A percentile compares a stretch with the other conserved stretches of the same genome.
Conservation (phyloP, 1,140 invertebrate species). For the Drosophila ironensis region DNA sequence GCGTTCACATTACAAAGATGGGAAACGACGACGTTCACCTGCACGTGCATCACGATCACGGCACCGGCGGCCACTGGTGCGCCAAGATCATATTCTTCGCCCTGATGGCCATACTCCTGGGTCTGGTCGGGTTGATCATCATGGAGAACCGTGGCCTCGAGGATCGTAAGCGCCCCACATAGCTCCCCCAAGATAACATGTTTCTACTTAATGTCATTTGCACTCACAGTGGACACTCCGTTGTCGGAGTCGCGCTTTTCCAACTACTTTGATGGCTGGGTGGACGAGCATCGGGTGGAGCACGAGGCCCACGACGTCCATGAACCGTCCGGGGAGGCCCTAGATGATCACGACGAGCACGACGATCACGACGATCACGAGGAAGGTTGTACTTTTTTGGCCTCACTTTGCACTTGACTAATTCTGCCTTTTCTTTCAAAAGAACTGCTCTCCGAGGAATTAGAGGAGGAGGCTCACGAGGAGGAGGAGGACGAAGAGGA, state of each 20-base stretch:
- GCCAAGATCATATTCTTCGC: conserved; percentile 91
- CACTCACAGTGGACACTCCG: conserved; percentile 86
- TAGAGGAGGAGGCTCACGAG: conserved; percentile 54
- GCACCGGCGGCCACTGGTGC: conserved; percentile 90
- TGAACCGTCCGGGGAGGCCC: conserved; percentile 70
- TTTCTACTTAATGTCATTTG: background rate
- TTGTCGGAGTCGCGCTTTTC: conserved; percentile 88
- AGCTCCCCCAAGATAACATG: background rate
- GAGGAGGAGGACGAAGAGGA: conserved; percentile 31
- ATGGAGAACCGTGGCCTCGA: conserved; percentile 89
- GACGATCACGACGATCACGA: conserved; percentile 74
- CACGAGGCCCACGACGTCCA: conserved; percentile 82
- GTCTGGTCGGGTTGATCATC: conserved; percentile 89
- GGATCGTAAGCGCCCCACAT: conserved; percentile 85
- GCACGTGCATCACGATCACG: conserved; percentile 88
- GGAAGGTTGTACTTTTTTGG: conserved; percentile 30
- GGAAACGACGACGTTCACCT: conserved; percentile 84
- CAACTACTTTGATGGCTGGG: conserved; percentile 89
- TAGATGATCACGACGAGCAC: conserved; percentile 74
- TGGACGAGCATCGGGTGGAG: conserved; percentile 86
- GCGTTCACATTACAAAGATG: conserved; percentile 81
- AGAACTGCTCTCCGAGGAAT: conserved; percentile 71
- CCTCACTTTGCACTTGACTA: too few species aligned
- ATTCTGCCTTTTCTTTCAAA: background rate
- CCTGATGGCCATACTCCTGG: conserved; percentile 86